phyloP scores from a whole-genome alignment of 2,888 invertebrate species.

The Nephrotoma flavescens region DNA sequence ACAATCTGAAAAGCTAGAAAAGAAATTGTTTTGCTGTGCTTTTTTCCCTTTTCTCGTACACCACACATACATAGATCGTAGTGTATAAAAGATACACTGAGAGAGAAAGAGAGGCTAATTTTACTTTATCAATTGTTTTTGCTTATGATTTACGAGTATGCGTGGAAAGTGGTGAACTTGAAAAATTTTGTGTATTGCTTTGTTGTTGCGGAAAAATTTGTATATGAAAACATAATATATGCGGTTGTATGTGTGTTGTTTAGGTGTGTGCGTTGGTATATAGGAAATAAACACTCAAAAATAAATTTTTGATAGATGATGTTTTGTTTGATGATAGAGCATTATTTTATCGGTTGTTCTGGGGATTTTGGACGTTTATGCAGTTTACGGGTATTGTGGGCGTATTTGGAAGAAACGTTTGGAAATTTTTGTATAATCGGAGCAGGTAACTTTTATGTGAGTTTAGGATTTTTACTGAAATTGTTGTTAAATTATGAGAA shows the following conservation, averaged over 20 bases:
- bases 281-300: not conserved
- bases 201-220: not conserved
- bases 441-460: not conserved
- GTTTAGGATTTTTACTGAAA: not conserved
- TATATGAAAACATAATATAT: not conserved
- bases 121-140: not conserved
- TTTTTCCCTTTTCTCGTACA: not conserved
- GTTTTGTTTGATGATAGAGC: not conserved
- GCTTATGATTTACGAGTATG: not conserved
- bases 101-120: not conserved
- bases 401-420: not conserved
- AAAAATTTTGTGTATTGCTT: not conserved
- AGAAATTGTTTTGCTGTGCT: not conserved
- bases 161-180: not conserved
- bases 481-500: no score
- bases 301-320: not conserved
- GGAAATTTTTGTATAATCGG: not conserved
- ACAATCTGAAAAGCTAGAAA: not conserved
- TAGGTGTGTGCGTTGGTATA: not conserved
- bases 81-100: not conserved
- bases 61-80: not conserved
- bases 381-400: not conserved
- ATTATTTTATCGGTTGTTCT: not conserved
- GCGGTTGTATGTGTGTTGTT: not conserved
- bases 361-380: not conserved